Conservation (phyloP, 2,113 vertebrate genomes). For the Salvelinus fontinalis region DNA sequence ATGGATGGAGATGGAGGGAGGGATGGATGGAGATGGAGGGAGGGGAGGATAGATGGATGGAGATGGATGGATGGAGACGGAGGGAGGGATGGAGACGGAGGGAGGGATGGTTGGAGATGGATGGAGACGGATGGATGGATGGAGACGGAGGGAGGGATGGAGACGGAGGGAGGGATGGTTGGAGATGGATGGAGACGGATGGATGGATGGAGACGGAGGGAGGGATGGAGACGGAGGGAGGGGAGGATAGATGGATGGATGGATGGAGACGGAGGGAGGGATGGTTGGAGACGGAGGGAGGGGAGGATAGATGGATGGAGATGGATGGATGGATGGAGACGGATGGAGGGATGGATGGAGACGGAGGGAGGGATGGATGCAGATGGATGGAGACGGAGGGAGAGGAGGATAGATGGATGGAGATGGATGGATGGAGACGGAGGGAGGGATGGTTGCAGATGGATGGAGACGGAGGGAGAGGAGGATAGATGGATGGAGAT, state of each 20-base stretch:
- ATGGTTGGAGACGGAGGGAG: no score
- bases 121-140: constrained; percentile 20
- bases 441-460: neutral
- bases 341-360: no score
- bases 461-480: neutral
- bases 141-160: constrained; percentile 2
- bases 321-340: no score
- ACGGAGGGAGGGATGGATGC: no score
- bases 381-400: no score
- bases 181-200: neutral
- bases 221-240: no score
- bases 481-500: constrained; percentile 1
- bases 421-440: constrained; percentile 33
- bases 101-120: neutral
- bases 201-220: no score
- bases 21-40: constrained; percentile 42
- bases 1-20: constrained; percentile 1
- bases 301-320: no score
- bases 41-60: no score
- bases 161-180: no score
- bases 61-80: constrained; percentile 11
- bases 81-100: neutral
- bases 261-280: no score
- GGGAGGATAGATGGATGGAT: no score
- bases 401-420: neutral